Base-by-base conservation (phyloP, 2,888 invertebrate genomes). In the Parelbella ahira region DNA sequence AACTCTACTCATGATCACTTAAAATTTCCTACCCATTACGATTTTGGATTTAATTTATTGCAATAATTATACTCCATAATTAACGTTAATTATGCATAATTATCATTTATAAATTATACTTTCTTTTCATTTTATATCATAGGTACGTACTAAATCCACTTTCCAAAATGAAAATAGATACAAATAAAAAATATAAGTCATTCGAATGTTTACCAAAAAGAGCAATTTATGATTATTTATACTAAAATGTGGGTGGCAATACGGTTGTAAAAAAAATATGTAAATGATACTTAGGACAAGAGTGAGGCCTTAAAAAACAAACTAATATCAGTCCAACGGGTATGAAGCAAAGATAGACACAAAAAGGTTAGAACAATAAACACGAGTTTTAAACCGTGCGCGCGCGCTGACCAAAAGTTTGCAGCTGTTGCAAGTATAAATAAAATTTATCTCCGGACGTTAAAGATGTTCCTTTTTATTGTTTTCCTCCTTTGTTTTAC, bases 321-420 rank as follows among this genome's bases (percentile, higher is more conserved):
- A 77, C 70, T 48, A 48, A 50, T 47, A 49, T 54, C 37, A 11
- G 24, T 41, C 30, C 41, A 37, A 32, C 38, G 39, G 47, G 46
- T 49, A 48, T 50, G 48, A 47, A 52, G 53, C 59, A 60, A 60
- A 69, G 69, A 72, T 80, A 77, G 76, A 68, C 74, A 71, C 70
- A 77, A 71, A 72, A 78, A 73, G 68, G 59, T 70, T 73, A 66
- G 36, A 70, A 68, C 67, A 81, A 78, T 71, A 80, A 81, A 76
- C 77, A 64, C 34, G 44, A 52, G 52, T 63, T 65, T 57, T 53
- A 56, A 51, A 49, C 51, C 59, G 59, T 60, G 58, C 65, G 68
- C 69, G 72, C 68, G 72, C 68, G 77, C 80, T 86, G 84, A 87
- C 86, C 87, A 87, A 82, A 87, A 84, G 87, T 86, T 86, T 84